Evolutionary conservation across 2,113 vertebrate genomes (phyloP), one percentile per base, ranked within the genome.

Genomic region (Grammomys dolichurus): DNA sequence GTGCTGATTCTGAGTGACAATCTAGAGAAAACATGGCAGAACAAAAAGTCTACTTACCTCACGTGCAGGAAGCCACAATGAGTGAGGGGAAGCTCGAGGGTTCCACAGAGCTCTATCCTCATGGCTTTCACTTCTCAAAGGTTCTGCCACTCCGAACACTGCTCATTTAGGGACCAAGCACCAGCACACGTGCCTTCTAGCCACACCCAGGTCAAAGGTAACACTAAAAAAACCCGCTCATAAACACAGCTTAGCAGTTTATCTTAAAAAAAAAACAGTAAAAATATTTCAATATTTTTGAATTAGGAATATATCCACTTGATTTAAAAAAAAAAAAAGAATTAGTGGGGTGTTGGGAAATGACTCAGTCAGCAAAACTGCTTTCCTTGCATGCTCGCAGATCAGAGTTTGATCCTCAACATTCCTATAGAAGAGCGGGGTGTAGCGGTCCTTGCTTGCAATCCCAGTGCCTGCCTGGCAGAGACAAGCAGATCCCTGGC

Each of bases 201-300:
- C 13, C 19, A 60, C 43, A 51, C 17, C 67, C 8, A 36, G 11
- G 72, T 48, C 54, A 22, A 75, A 73, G 36, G 12, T 46, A 31
- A 31, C 6, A 80, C 72, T 22, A 56, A 56, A 2, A 87, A 58
- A 58, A 81, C 40, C 17, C 40, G 56, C 7, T 46, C 63, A 51
- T 22, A 94, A 73, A 48, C n/a, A 46, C 80, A 24, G 85, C 13
- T 24, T 33, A 54, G 73, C 43, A 56, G 26, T 65, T 65, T 12
- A 67, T 28, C 19, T 87, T 67, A 72, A 72, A 24, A 10, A 19
- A 10, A 76, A 75, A 58, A 77, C 28, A 46, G 46, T 0, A 70
- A 58, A 54, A 33, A 58, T 28, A 92, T 36, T 96, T 90, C n/a
- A 85, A 22, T 91, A 63, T 81, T 91, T 89, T 93, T 70, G 13